Evolutionary conservation across 2,797 vertebrate species (phyloP).

Genomic region (Enteromius treurensis): DNA sequence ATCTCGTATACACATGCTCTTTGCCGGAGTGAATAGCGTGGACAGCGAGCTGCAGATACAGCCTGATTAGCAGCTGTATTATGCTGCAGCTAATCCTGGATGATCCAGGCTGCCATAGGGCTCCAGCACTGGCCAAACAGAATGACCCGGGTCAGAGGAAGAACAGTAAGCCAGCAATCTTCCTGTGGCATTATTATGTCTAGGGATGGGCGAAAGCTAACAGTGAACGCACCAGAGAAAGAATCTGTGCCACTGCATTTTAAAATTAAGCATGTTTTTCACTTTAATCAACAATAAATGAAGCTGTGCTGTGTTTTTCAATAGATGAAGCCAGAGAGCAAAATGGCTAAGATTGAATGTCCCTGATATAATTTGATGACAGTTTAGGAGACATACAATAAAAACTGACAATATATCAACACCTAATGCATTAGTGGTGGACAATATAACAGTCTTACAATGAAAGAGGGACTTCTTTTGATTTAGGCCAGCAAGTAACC

Average conservation of each 20-base stretch:
- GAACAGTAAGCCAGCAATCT: conserved; percentile 29
- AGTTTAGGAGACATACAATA: neutral
- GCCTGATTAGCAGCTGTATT: conserved; percentile 73
- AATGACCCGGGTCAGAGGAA: conserved; percentile 58
- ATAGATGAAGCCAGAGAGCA: neutral
- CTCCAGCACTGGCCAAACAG: conserved; percentile 59
- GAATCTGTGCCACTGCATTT: neutral
- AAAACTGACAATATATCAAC: neutral
- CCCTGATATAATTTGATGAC: neutral
- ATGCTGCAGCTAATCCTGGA: conserved; percentile 74
- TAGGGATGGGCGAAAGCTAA: neutral
- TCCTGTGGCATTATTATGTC: neutral
- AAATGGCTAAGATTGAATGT: neutral
- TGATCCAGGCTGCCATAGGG: conserved; percentile 73
- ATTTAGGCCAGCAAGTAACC: neutral
- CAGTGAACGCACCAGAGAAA: neutral
- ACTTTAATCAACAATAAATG: neutral
- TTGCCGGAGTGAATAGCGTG: conserved; percentile 55
- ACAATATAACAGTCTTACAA: neutral
- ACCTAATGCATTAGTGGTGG: neutral
- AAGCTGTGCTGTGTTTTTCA: neutral
- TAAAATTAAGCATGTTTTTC: neutral
- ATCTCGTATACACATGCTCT: conserved; percentile 30
- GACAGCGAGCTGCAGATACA: conserved; percentile 64
- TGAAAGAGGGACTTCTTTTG: too few relatives aligned